A percentile compares a stretch with the other conserved stretches of the same genome.
phyloP scores from a whole-genome alignment of 2,888 invertebrate genomes.

The Malthinus flaveolus region DNA sequence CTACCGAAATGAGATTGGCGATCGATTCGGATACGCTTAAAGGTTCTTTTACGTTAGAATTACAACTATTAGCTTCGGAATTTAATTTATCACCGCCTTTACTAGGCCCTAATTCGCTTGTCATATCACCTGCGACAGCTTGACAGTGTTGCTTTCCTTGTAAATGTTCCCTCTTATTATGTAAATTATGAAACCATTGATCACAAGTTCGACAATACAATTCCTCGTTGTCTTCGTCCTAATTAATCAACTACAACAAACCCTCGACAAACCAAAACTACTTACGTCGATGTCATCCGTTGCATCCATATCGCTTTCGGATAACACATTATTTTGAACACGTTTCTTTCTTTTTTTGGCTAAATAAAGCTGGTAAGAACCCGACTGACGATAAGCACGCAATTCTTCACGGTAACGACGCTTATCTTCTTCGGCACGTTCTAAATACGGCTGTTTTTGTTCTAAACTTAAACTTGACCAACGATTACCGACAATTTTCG shows the following conservation, averaged over 20 bases:
- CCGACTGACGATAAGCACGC: constrained; percentile 59
- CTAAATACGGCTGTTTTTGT: constrained; percentile 60
- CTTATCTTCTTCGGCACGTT: constrained; percentile 61
- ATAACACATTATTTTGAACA: constrained; percentile 48
- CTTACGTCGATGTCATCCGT: constrained; percentile 59
- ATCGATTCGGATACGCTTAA: constrained; percentile 49
- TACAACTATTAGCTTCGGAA: constrained; percentile 12
- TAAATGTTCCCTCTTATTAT: constrained; percentile 63
- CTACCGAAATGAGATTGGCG: constrained; percentile 44
- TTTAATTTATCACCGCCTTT: neutral
- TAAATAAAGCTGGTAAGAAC: constrained; percentile 59
- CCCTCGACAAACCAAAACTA: neutral
- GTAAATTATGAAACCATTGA: constrained; percentile 61
- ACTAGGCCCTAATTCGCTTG: constrained; percentile 45
- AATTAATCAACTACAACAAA: neutral
- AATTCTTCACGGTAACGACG: constrained; percentile 61
- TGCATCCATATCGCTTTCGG: constrained; percentile 58
- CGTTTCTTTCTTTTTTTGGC: constrained; percentile 57
- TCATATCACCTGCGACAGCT: constrained; percentile 52
- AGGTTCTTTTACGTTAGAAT: constrained; percentile 25
- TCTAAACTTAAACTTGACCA: constrained; percentile 60
- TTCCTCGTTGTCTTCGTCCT: constrained; percentile 62
- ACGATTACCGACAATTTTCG: constrained; percentile 60
- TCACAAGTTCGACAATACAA: constrained; percentile 62
- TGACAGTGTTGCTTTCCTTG: constrained; percentile 61